Conservation (phyloP, 2,797 vertebrate genomes). For the Adelosebastes latens region DNA sequence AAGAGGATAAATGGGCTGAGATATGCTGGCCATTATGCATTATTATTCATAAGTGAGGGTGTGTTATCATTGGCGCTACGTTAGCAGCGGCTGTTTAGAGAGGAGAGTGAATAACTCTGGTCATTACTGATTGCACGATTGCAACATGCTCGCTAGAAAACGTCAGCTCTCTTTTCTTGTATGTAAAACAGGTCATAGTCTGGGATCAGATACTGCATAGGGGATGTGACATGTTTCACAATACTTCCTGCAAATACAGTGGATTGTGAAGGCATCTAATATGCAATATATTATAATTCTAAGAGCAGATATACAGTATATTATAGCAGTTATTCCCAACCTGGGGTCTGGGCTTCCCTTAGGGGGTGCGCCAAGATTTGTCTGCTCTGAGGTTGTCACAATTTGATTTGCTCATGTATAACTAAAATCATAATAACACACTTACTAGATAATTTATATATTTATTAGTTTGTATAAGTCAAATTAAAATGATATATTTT, state of each 20-base stretch:
- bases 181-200: constrained; percentile 10
- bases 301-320: background rate
- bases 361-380: too few relatives aligned
- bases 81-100: constrained; percentile 45
- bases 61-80: constrained; percentile 73
- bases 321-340: too few relatives aligned
- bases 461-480: too few relatives aligned
- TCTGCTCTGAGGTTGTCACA: too few relatives aligned
- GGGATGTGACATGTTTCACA: constrained; percentile 8
- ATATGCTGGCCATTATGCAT: constrained; percentile 66
- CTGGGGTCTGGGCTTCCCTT: too few relatives aligned
- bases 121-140: constrained; percentile 68
- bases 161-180: constrained; percentile 31
- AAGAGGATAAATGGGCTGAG: constrained; percentile 66
- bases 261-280: background rate
- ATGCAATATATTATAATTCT: background rate
- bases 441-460: too few relatives aligned
- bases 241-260: background rate
- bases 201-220: background rate
- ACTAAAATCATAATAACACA: too few relatives aligned
- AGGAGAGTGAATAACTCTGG: constrained; percentile 47
- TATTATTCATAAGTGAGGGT: constrained; percentile 70
- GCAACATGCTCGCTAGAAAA: constrained; percentile 43
- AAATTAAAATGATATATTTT: too few relatives aligned
- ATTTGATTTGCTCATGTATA: too few relatives aligned